Base-by-base conservation (phyloP, 2,797 vertebrate species). In the Tolypeutes matacus region DNA sequence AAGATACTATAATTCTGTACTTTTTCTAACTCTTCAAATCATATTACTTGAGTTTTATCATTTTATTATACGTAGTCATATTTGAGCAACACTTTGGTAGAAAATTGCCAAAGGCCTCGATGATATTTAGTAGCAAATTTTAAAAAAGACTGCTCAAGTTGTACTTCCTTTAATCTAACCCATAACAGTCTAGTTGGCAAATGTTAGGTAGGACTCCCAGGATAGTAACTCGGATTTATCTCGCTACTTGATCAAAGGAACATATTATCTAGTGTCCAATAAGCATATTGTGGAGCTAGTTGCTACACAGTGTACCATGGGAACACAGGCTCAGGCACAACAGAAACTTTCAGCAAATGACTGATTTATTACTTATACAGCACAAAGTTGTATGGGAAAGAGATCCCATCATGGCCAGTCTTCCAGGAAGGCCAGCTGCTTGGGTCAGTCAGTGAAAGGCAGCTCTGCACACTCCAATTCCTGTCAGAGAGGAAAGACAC, bases 131-230 rank as follows among this genome's bases (percentile, higher is more conserved):
- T 70, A 65, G 36, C 15, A 95, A 88, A 87, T 58, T 27, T 67
- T 78, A 72, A 82, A 36, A 92, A 39, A 81, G 13, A 77, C 56
- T 92, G 76, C 23, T 86, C 53, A 76, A 86, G 18, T 72, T 86
- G 49, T 58, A 17, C 65, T 84, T 78, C 13, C 31, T 92, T 91
- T 36, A 76, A 58, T 92, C 12, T 58, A 62, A 65, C 31, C 39
- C 31, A 70, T 75, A 89, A n/a, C 49, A 65, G 72, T 89, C 70
- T 20, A 67, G 53, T 94, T 91, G 73, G 72, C 56, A 95, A 87
- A 81, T 77, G 29, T 75, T 76, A 88, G 60, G 88, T 86, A 36
- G 7, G 69, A 89, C 27, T 91, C 60, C 49, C 31, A 77, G 42
- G 34, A 49, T 36, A 69, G 11, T 83, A 56, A 92, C 60, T 95